Base-by-base conservation (phyloP, 2,888 invertebrate genomes). In the Pammene aurita region DNA sequence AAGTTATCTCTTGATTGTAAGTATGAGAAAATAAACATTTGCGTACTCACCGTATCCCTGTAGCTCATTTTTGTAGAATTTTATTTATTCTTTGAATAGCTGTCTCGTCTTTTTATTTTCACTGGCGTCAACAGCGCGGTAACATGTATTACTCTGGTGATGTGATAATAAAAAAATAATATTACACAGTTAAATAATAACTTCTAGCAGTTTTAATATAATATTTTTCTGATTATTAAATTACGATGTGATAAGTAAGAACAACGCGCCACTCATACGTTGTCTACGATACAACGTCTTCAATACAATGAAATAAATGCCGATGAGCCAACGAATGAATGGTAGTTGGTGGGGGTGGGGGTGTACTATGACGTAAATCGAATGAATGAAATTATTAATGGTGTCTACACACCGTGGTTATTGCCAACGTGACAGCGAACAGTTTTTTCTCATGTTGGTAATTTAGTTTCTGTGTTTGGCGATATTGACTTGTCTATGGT, bases 21-120 rank as follows among this genome's bases (percentile, higher is more conserved):
- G 52, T 70, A 14, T 69, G 52, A 50, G 42, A 62, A 42, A 54
- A 61, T 65, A 62, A 58, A 62, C 41, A 55, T 58, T 13, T 38
- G 56, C 18, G 16, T 18, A 68, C 90, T 90, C 78, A 90, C 90
- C 72, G 88, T 79, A 79, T 89, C 88, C 74, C 90, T 85, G 79
- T 88, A 89, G 80, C 87, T 90, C 90, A 90, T 90, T 74, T 77
- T 85, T n/a, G 52, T 46, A 13, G 14, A 34, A 60, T 38, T 38
- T 44, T n/a, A 48, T 41, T 48, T 62, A 46, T 11, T 42, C 35
- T 14, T 58, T 64, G 38, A 52, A 13, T 35, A 56, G 48, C n/a
- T 34, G 50, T 14, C 26, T 26, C 35, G n/a, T 41, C 7, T 58
- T 10, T 52, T 48, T 50, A 57, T 38, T n/a, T 14, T 7, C 56